phyloP scores from a whole-genome alignment of 2,113 vertebrate genomes.

The Otis tarda region DNA sequence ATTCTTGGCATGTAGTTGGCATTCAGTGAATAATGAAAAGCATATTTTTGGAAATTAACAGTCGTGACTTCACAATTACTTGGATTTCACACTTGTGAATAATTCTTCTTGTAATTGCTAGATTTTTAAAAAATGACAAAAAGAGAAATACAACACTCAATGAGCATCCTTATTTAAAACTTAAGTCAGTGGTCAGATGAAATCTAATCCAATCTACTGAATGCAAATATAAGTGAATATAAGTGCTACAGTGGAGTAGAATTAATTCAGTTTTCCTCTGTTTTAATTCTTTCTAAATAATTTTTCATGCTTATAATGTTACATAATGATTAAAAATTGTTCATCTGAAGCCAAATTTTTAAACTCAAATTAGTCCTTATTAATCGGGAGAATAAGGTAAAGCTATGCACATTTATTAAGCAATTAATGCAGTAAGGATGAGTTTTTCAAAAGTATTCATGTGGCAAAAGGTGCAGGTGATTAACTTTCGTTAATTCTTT shows the following conservation, averaged over 20 bases:
- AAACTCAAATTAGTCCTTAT: background rate
- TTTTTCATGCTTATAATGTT: background rate
- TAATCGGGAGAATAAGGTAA: background rate
- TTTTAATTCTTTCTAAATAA: background rate
- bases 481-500: background rate
- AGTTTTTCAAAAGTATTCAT: background rate
- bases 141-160: background rate
- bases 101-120: background rate
- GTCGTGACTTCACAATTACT: conserved; percentile 40
- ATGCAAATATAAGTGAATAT: background rate
- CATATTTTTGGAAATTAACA: conserved; percentile 52
- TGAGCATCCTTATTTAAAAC: background rate
- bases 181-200: background rate
- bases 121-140: background rate
- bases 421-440: background rate
- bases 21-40: conserved; percentile 28
- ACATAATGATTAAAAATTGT: background rate
- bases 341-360: background rate
- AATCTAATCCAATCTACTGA: background rate
- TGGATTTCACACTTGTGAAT: conserved; percentile 6
- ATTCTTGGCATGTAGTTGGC: conserved; percentile 35
- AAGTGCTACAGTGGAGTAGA: background rate
- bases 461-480: background rate
- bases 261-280: background rate
- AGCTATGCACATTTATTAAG: background rate